Evolutionary conservation across 2,113 vertebrate species (phyloP), one percentile per base, ranked within the genome.

Genomic region (Montifringilla adamsi): DNA sequence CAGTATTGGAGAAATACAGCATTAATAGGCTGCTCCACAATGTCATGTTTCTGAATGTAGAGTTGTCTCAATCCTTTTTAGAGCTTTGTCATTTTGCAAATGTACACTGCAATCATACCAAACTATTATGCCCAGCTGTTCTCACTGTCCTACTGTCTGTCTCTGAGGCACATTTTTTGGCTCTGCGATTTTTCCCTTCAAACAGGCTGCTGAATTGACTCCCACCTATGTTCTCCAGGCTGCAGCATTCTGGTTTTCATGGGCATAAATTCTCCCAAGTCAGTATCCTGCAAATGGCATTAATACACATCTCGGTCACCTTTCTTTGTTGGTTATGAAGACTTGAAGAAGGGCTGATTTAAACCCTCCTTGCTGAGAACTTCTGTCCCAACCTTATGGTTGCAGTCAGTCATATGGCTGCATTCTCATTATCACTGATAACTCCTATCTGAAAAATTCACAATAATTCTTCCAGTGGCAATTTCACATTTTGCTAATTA

Each of bases 401-500:
- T 85, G 53, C 26, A 66, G 23, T 53, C 66, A 77, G 13, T 87
- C 49, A 52, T 19, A 60, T 87, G 53, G n/a, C 62, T 83, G 43
- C 23, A 26, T 89, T 91, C 30, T 83, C 31, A 17, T 80, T 84
- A n/a, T 68, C 78, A 68, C 49, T 70, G 59, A 37, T 70, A 91
- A 59, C 30, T 77, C 33, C 73, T 56, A 52, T 24, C 44, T 90
- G 56, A 86, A 91, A 87, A 90, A 94, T 49, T 60, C 22, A 47
- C 44, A 93, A 39, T 70, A 15, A 44, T 90, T 72, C 87, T 96
- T 52, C 11, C 60, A 63, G 46, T 28, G 41, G 49, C 26, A 72
- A 27, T 84, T 94, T 83, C 8, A 2, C 33, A 30, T 90, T 93
- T 94, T 91, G 70, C 46, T 93, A 83, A 88, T 87, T 93, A 87